phyloP scores from a whole-genome alignment of 2,113 vertebrate species.

The Hydrolagus affinis region DNA sequence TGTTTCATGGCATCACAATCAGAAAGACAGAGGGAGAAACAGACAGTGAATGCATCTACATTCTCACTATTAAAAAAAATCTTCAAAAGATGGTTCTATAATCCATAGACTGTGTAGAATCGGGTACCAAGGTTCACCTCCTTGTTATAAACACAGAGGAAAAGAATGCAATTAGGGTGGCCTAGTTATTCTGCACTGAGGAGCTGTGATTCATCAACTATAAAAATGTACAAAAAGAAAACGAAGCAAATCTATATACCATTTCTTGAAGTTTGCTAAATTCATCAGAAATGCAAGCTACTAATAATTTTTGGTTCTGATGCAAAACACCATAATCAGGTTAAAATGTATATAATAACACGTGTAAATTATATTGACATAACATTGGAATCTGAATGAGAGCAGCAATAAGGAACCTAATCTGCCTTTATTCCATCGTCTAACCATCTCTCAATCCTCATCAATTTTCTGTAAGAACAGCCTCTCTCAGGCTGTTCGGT shows the following conservation, averaged over 20 bases:
- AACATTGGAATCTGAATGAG: too few relatives aligned
- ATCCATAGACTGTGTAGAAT: background rate
- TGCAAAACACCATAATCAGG: background rate
- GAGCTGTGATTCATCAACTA: background rate
- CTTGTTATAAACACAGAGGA: background rate
- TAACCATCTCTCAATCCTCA: too few relatives aligned
- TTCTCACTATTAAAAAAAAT: background rate
- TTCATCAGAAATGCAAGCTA: background rate
- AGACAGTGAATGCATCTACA: too few relatives aligned
- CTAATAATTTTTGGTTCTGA: background rate
- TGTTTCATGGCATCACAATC: too few relatives aligned
- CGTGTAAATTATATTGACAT: too few relatives aligned
- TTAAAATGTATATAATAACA: background rate
- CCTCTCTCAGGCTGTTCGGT: too few relatives aligned
- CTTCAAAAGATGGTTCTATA: background rate
- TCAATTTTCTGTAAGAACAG: too few relatives aligned
- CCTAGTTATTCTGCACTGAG: background rate
- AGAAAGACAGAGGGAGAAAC: too few relatives aligned
- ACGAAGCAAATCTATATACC: background rate
- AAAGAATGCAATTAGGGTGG: background rate
- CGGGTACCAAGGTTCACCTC: background rate
- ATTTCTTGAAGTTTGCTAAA: background rate
- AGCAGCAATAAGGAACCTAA: too few relatives aligned
- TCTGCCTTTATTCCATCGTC: too few relatives aligned
- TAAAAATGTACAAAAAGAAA: background rate